Base-by-base conservation (phyloP, 2,113 vertebrate species). In the Artemisiospiza belli region DNA sequence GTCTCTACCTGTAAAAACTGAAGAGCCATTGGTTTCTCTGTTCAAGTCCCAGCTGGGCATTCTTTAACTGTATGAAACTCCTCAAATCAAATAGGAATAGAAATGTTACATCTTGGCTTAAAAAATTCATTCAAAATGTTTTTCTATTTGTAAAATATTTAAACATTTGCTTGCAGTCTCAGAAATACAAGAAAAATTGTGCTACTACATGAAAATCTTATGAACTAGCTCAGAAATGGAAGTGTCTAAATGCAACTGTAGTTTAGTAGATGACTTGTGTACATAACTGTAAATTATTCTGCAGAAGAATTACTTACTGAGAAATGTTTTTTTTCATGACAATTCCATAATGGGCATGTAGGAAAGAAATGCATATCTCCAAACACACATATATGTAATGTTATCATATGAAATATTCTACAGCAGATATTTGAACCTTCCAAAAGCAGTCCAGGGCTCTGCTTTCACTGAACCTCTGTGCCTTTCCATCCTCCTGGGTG, bases 81-180 rank as follows among this genome's bases (percentile, higher is more conserved):
- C 76, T 94, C 84, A 95, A 92, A 91, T 81, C 49, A 93, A 92
- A 89, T 41, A 83, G 43, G 49, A 94, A 80, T 35, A 44, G 69
- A 90, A 96, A 89, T 7, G 4, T 92, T 91, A 92, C 86, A 46
- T 93, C 73, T 83, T 83, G 70, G 33, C 37, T 94, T 95, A 90
- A 95, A 92, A 95, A 95, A 96, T 90, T 92, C 0, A 95, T 97
- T 83, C 66, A 77, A 41, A 95, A 82, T 86, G 64, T 33, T 47
- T 92, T 93, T 92, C 80, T 89, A 41, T 79, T 87, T 92, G 74
- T 96, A 91, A 97, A 97, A 97, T 96, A 97, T 96, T 96, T 96
- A 95, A 96, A 81, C 52, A n/a, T 72, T 92, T 94, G 72, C 93
- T 73, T 83, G 72, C 27, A 80, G 93, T 92, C 5, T 8, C 83